Conservation (phyloP, 1,140 invertebrate species). For the Ruditapes philippinarum region DNA sequence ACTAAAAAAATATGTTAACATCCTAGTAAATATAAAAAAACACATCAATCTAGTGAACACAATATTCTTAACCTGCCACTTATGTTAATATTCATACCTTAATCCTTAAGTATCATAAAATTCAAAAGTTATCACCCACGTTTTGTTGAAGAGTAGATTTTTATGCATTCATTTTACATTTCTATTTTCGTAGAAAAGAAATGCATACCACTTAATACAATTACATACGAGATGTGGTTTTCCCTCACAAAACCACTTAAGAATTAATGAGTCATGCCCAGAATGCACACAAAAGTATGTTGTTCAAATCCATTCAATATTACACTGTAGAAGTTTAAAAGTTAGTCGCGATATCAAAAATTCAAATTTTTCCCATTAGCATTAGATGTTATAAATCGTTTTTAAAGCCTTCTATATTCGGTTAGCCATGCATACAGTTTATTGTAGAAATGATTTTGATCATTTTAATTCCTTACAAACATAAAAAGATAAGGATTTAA, state of each 20-base stretch:
- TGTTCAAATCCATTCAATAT: not conserved
- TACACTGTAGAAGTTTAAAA: not conserved
- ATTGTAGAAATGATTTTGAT: not conserved
- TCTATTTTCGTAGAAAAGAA: no score
- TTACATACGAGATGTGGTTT: not conserved
- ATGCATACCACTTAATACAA: not conserved
- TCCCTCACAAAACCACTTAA: not conserved
- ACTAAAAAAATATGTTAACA: no score
- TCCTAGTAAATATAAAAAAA: no score
- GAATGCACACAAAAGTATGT: not conserved
- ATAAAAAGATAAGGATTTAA: not conserved
- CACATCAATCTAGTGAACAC: no score
- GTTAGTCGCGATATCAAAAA: not conserved
- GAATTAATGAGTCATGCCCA: slow-evolving; percentile 22
- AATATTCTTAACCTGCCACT: no score
- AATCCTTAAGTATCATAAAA: no score
- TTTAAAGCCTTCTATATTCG: not conserved
- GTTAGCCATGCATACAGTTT: not conserved
- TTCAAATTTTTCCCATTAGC: not conserved
- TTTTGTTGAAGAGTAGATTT: no score
- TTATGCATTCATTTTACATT: no score
- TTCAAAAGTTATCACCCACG: no score
- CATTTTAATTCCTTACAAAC: not conserved
- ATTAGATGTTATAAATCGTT: not conserved
- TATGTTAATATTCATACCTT: no score